These are phyloP conservation scores for Metridium senile DNA, from an alignment of 92 coral and sea anemone species.

Conservation along the genomic window DNA sequence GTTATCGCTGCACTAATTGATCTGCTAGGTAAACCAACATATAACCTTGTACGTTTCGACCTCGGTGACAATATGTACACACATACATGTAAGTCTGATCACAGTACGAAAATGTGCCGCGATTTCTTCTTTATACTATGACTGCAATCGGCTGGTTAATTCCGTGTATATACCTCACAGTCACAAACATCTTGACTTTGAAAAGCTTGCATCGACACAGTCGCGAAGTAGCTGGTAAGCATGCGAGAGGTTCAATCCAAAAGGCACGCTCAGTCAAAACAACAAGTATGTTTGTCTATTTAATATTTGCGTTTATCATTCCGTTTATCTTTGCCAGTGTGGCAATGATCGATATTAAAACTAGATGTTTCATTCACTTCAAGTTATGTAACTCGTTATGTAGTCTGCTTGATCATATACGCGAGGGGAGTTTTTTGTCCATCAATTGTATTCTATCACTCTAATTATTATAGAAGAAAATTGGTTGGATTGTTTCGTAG, in stretches of 20 bases:
- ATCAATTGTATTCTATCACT: neutral
- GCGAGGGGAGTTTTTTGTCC: neutral
- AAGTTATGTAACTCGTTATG: conserved; percentile 17
- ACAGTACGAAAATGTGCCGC: neutral
- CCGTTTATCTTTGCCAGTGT: conserved; percentile 1
- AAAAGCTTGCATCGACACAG: neutral
- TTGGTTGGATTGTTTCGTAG: neutral
- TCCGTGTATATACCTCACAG: neutral
- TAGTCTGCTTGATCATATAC: neutral
- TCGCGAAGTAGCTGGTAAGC: neutral
- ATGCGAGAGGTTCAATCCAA: neutral
- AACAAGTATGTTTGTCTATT: conserved; percentile 23
- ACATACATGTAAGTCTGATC: conserved; percentile 12
- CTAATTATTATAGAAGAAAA: neutral
- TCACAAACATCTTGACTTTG: neutral
- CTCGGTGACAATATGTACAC: conserved; percentile 10
- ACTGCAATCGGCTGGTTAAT: neutral
- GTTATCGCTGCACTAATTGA: neutral
- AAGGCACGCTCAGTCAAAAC: neutral
- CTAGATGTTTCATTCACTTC: neutral
- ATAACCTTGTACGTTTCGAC: neutral
- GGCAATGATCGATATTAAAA: neutral
- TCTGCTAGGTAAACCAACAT: neutral
- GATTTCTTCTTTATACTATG: conserved; percentile 7
- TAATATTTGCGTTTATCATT: conserved; percentile 24